phyloP scores from a whole-genome alignment of 2,797 vertebrate genomes.

The Agapornis canus region DNA sequence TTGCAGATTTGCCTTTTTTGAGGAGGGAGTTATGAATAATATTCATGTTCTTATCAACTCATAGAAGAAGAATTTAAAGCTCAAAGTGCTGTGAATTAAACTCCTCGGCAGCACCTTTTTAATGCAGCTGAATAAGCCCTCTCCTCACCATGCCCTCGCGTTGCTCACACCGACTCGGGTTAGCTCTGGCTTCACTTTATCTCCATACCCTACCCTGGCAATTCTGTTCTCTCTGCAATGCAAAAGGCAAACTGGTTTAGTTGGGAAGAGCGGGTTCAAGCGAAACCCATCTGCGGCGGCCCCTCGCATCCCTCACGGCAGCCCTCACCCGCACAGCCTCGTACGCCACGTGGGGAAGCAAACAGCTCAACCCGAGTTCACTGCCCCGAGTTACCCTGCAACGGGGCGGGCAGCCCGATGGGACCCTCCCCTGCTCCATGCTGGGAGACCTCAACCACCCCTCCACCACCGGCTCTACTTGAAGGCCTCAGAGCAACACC shows the following conservation, averaged over 20 bases:
- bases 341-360: background rate
- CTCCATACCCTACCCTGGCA: background rate
- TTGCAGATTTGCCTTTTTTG: background rate
- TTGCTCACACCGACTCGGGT: background rate
- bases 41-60: background rate
- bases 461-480: background rate
- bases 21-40: background rate
- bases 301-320: background rate
- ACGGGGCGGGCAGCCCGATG: rapidly evolving
- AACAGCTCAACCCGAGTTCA: rapidly evolving
- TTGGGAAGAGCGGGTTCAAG: background rate
- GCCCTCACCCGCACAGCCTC: background rate
- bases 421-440: rapidly evolving
- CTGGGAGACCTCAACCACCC: background rate
- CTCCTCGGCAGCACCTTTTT: background rate
- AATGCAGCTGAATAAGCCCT: background rate
- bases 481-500: background rate
- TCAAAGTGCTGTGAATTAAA: constrained; percentile 24
- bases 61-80: background rate
- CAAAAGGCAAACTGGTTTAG: background rate
- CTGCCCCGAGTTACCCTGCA: background rate
- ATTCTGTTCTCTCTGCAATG: background rate
- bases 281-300: rapidly evolving
- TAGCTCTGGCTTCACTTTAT: background rate
- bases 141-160: background rate